Conservation (phyloP, 2,797 vertebrate species). For the Helostoma temminkii region DNA sequence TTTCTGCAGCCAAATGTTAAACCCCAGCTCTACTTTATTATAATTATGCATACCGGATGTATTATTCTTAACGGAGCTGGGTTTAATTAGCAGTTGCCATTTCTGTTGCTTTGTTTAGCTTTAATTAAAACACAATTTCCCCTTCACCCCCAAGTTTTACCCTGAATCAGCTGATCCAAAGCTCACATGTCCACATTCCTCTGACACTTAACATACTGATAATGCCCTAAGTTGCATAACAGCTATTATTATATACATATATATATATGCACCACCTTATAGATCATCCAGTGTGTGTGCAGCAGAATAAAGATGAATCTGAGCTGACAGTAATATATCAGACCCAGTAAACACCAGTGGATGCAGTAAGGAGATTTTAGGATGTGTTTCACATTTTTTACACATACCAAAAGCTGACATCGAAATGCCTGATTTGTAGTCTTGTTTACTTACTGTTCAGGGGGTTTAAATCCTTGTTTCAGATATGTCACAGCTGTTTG, state of each 20-base stretch:
- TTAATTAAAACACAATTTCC: constrained; percentile 3
- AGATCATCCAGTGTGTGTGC: not conserved
- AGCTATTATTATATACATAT: not conserved
- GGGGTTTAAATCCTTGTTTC: not conserved
- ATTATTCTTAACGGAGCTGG: not conserved
- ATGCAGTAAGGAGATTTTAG: no score
- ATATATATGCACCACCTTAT: no score
- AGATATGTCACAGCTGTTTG: no score
- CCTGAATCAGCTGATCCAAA: not conserved
- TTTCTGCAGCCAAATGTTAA: no score
- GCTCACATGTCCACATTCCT: constrained; percentile 12
- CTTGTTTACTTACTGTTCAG: not conserved
- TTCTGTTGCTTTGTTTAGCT: constrained; percentile 65
- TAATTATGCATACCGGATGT: no score
- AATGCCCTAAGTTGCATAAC: not conserved
- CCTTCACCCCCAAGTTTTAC: not conserved
- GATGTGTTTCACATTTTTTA: no score
- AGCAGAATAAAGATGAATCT: not conserved
- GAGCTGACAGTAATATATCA: not conserved
- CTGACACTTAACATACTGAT: not conserved
- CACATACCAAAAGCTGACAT: not conserved
- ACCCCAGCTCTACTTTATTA: rapidly evolving
- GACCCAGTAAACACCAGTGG: not conserved
- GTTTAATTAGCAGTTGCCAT: constrained; percentile 55
- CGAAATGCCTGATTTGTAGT: not conserved